Conservation (phyloP, 2,888 invertebrate species). For the Nephrotoma guestfalica region DNA sequence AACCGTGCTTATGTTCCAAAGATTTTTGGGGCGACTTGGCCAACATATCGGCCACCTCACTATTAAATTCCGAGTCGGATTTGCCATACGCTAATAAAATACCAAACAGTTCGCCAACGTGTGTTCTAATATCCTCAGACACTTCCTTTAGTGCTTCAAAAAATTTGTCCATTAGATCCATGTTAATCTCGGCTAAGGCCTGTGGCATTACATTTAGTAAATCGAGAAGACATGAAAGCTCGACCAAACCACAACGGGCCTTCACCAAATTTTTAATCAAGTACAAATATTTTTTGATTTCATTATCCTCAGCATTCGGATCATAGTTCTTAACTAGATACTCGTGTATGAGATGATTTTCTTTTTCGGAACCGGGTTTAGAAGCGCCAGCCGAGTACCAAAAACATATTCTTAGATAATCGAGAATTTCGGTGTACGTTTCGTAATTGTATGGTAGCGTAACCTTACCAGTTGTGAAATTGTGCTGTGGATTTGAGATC, state of each 20-base stretch:
- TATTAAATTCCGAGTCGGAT: constrained; percentile 35
- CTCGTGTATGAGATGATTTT: constrained; percentile 47
- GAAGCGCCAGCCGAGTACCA: constrained; percentile 44
- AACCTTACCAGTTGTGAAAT: constrained; percentile 48
- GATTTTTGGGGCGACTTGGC: constrained; percentile 26
- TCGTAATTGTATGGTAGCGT: constrained; percentile 54
- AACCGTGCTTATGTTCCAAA: constrained; percentile 65
- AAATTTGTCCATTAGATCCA: constrained; percentile 30
- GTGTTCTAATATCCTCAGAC: constrained; percentile 61
- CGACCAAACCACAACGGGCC: constrained; percentile 46
- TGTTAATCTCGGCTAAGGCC: constrained; percentile 46
- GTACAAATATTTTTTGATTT: constrained; percentile 49
- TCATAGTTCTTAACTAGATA: constrained; percentile 42
- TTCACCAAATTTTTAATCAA: constrained; percentile 50
- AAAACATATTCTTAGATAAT: constrained; percentile 67
- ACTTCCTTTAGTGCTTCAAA: constrained; percentile 44
- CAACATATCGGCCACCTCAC: constrained; percentile 33
- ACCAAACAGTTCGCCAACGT: constrained; percentile 60
- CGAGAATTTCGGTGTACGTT: constrained; percentile 59
- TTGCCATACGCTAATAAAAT: constrained; percentile 48
- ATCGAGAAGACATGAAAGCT: constrained; percentile 63
- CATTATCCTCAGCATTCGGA: constrained; percentile 36
- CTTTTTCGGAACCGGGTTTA: constrained; percentile 37
- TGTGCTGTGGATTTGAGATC: constrained; percentile 41
- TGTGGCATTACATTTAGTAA: constrained; percentile 69